Base-by-base conservation (phyloP, 2,888 invertebrate genomes). In the Cordilura impudica region DNA sequence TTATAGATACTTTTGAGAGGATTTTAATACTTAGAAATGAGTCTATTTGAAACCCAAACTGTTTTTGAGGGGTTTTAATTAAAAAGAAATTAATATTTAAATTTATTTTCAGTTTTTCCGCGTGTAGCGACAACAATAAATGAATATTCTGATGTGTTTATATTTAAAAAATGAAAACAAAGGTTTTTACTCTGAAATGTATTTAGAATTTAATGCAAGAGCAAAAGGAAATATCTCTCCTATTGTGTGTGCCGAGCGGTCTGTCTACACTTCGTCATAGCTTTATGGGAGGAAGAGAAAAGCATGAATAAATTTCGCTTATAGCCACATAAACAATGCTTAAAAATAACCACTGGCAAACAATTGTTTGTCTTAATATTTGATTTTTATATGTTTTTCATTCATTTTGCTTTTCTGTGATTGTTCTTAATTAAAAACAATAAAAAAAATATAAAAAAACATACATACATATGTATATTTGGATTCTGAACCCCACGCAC, bases 221-320 rank as follows among this genome's bases (percentile, higher is more conserved):
- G 66, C 2, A 65, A 39, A 21, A 53, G n/a, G 14, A 60, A 67
- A 58, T 35, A 65, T 60, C 58, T 51, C 65, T 63, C 49, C 61
- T 71, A 43, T 56, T 39, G 51, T 60, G 31, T 69, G 26, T 53
- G 58, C 29, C 26, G 45, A 31, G 21, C 45, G 39, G 19, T 58
- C 23, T 12, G 49, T 63, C 49, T 16, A 18, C 29, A 54, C 54
- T 4, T 70, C 78, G 74, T 74, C 74, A 70, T 61, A 31, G 31
- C 54, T 66, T 65, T 65, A 26, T 69, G 54, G 16, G 45, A 65
- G 12, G 31, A 14, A 60, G 58, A 47, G 14, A 69, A 69, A 31
- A 63, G 19, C 63, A 29, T 73, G 58, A 51, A 60, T 29, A 65
- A 35, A 29, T 35, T 51, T 58, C 60, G 53, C 35, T 26, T 47